Evolutionary conservation across 2,797 vertebrate species (phyloP).

Genomic region (Morelia viridis): DNA sequence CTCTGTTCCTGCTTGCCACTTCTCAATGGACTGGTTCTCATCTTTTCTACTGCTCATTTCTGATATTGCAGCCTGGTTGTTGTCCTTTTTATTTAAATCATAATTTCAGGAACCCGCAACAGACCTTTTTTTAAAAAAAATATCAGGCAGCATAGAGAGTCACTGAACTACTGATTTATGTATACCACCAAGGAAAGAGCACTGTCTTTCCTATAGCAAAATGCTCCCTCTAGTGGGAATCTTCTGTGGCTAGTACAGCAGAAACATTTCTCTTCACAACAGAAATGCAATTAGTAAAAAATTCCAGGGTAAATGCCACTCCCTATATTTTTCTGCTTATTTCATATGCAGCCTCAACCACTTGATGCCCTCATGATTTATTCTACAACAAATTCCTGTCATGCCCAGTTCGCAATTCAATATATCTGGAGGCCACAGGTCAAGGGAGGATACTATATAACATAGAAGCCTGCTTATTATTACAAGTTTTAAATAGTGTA

Average conservation of each 20-base stretch:
- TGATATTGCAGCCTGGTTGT: neutral
- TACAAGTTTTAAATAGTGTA: neutral
- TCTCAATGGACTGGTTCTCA: neutral
- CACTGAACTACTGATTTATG: neutral
- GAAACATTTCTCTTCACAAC: neutral
- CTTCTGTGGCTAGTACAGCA: conserved; percentile 2
- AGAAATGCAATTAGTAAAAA: conserved; percentile 7
- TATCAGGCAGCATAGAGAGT: neutral
- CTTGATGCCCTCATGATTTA: neutral
- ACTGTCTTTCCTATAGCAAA: conserved; percentile 1
- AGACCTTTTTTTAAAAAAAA: neutral
- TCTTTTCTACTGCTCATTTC: neutral
- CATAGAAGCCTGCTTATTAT: neutral
- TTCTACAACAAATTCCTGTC: neutral
- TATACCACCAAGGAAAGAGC: neutral
- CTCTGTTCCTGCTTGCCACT: neutral
- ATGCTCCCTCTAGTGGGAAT: conserved; percentile 23
- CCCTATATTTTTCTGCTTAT: neutral
- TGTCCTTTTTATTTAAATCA: neutral
- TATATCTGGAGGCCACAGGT: neutral
- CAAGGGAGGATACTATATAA: neutral
- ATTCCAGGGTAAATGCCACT: neutral
- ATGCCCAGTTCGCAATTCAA: neutral
- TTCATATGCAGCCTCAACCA: neutral
- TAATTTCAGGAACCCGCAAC: neutral